Conservation (phyloP, 2,888 invertebrate species). For the Dolichopus griseipennis region DNA sequence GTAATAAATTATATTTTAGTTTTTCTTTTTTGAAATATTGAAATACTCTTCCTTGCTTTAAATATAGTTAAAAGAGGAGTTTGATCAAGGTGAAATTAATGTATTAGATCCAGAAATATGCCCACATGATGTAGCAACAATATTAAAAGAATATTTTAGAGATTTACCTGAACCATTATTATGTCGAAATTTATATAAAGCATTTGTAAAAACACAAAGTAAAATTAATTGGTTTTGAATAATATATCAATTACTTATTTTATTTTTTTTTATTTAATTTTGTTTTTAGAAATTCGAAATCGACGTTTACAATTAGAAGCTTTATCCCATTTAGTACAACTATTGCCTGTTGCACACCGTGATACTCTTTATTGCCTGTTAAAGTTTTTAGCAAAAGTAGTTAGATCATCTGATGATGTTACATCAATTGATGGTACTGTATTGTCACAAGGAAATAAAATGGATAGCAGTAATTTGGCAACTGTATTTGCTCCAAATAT, state of each 20-base stretch:
- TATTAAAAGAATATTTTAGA: conserved; percentile 86
- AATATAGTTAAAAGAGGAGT: conserved; percentile 84
- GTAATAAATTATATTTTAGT: no score
- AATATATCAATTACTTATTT: not conserved
- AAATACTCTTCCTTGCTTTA: no score
- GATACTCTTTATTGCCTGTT: conserved; percentile 74
- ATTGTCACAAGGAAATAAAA: conserved; percentile 65
- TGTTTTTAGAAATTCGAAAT: conserved; percentile 63
- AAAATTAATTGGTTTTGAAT: conserved; percentile 34
- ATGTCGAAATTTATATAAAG: conserved; percentile 78
- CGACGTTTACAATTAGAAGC: conserved; percentile 74
- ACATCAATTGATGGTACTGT: conserved; percentile 28
- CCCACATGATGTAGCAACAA: conserved; percentile 87
- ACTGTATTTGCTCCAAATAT: conserved; percentile 93
- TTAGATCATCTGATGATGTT: conserved; percentile 34
- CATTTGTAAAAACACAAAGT: conserved; percentile 89
- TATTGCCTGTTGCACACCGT: conserved; percentile 77
- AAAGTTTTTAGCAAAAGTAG: conserved; percentile 62
- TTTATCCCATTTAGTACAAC: conserved; percentile 70
- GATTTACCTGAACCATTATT: conserved; percentile 88
- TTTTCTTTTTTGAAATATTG: no score
- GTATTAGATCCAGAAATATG: conserved; percentile 70
- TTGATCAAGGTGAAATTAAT: conserved; percentile 70
- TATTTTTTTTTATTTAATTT: conserved; percentile 11
- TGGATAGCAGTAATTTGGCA: conserved; percentile 87